Conservation (phyloP, 2,797 vertebrate genomes). For the Lepilemur septentrionalis region DNA sequence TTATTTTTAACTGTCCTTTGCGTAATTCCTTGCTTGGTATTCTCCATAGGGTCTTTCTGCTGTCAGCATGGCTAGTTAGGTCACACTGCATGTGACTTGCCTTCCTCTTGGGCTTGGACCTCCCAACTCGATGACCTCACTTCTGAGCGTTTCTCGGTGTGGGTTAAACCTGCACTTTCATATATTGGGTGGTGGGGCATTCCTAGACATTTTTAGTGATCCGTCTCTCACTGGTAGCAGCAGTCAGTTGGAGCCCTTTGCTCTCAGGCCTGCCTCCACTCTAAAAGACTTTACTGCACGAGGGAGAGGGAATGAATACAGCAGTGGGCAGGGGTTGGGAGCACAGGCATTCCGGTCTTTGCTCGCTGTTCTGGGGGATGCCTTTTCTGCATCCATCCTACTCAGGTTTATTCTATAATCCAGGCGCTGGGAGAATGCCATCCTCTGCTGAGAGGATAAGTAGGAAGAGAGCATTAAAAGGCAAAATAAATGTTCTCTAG, state of each 20-base stretch:
- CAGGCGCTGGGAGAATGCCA: neutral
- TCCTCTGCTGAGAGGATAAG: neutral
- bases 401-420: neutral
- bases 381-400: neutral
- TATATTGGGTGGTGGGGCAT: fast-evolving
- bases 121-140: neutral
- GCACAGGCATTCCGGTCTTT: fast-evolving
- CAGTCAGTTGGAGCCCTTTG: neutral
- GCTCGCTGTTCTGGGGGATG: neutral
- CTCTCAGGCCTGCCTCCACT: neutral
- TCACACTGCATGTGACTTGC: neutral
- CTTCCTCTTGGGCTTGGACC: neutral
- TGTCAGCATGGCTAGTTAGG: neutral
- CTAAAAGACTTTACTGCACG: neutral
- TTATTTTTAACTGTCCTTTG: neutral
- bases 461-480: neutral
- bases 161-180: neutral
- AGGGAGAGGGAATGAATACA: neutral
- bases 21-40: neutral
- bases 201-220: too few relatives aligned
- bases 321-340: fast-evolving
- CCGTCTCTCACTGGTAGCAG: neutral
- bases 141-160: neutral
- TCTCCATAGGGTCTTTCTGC: neutral
- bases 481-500: neutral